Evolutionary conservation across 2,113 vertebrate species (phyloP).

Genomic region (Fulica atra): DNA sequence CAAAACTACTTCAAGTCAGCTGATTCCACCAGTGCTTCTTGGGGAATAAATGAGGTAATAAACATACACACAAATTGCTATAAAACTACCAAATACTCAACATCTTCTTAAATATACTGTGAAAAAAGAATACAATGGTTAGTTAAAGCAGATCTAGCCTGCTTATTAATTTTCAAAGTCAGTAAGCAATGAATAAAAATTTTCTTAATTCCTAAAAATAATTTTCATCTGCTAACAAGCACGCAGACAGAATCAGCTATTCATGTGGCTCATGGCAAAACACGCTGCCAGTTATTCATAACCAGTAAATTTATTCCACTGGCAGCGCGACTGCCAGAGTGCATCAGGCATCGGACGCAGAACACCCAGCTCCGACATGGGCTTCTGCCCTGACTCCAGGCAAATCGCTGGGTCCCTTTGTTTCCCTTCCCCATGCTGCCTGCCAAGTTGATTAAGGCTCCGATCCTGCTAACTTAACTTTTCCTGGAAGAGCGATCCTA

Average conservation of each 20-base stretch:
- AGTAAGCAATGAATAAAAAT: not conserved
- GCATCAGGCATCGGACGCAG: not conserved
- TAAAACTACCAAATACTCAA: not conserved
- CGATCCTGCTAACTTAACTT: not conserved
- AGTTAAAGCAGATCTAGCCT: not conserved
- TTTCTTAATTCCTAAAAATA: slow-evolving; percentile 12
- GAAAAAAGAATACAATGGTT: not conserved
- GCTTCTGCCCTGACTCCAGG: not conserved
- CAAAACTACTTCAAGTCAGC: not conserved
- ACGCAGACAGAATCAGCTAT: not conserved
- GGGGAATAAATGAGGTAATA: not conserved
- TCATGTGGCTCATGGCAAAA: not conserved
- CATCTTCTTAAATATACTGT: not conserved
- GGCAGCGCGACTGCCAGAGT: not conserved
- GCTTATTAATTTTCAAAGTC: slow-evolving; percentile 28
- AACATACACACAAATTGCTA: not conserved
- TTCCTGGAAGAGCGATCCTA: not conserved
- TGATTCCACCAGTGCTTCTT: not conserved
- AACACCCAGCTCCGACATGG: not conserved
- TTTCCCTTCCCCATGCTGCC: not conserved
- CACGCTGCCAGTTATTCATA: not conserved
- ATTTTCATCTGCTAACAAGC: not conserved
- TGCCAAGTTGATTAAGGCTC: not conserved
- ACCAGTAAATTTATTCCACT: not conserved
- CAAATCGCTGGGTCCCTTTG: not conserved